Conservation (phyloP, 1,140 invertebrate species). For the Steinernema feltiae region DNA sequence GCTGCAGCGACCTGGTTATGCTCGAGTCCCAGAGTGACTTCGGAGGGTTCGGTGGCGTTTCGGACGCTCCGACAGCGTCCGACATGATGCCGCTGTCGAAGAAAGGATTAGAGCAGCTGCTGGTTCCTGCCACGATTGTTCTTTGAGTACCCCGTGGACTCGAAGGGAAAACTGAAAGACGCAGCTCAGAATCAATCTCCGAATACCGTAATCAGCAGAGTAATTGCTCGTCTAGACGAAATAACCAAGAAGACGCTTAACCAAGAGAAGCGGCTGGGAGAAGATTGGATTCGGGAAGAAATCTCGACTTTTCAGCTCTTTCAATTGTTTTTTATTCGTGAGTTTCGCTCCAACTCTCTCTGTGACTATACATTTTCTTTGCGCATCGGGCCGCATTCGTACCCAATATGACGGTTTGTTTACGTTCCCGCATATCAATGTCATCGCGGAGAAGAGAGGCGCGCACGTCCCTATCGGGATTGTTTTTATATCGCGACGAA, state of each 20-base stretch:
- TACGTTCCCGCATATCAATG: background rate
- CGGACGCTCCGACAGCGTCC: background rate
- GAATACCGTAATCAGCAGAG: background rate
- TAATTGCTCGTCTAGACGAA: no score
- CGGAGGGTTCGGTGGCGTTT: background rate
- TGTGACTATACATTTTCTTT: no score
- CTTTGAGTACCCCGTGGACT: background rate
- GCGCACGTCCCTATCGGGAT: background rate
- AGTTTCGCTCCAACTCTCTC: background rate
- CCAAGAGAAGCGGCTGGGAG: no score
- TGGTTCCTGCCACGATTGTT: constrained; percentile 2
- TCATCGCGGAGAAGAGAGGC: background rate
- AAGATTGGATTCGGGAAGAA: no score
- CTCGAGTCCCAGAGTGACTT: background rate
- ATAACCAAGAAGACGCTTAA: no score
- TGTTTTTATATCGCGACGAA: background rate
- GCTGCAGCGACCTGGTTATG: background rate
- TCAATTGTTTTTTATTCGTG: background rate
- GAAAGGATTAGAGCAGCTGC: background rate
- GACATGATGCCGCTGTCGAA: constrained; percentile 8
- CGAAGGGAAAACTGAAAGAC: background rate
- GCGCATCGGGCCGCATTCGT: background rate
- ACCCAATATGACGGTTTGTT: background rate
- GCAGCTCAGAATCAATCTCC: background rate
- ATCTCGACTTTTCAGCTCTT: background rate